Evolutionary conservation across 2,113 vertebrate genomes (phyloP).

Genomic region (Nestor notabilis): DNA sequence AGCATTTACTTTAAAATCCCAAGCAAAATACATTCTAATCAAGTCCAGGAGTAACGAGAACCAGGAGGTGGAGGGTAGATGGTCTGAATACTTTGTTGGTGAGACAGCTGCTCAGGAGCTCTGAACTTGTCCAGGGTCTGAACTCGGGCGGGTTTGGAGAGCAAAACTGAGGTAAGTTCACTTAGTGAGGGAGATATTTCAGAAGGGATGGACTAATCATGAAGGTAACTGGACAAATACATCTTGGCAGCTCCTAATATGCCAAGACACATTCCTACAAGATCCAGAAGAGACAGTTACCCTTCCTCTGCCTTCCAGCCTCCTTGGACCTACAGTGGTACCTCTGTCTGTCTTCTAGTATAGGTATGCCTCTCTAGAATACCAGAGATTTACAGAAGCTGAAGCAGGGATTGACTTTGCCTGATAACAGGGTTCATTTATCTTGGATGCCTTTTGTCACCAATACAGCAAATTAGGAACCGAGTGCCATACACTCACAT

Average conservation of each 20-base stretch:
- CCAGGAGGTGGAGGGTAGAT: not conserved
- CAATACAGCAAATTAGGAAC: not conserved
- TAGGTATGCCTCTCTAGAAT: not conserved
- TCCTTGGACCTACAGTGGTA: not conserved
- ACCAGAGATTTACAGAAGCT: not conserved
- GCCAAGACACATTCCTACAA: not conserved
- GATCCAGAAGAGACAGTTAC: not conserved
- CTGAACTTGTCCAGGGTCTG: not conserved
- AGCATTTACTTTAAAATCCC: not conserved
- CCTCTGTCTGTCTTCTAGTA: not conserved
- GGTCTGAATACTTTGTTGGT: not conserved
- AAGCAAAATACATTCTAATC: not conserved
- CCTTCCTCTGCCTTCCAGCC: not conserved
- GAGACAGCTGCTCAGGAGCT: not conserved
- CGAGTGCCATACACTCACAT: fast-evolving
- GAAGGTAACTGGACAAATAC: not conserved
- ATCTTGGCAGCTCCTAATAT: not conserved
- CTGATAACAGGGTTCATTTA: not conserved
- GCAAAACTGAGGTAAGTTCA: not conserved
- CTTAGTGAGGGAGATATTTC: not conserved
- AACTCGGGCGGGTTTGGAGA: not conserved
- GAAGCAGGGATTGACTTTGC: not conserved
- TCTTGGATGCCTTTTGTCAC: not conserved
- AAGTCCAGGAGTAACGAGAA: not conserved
- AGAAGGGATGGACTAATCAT: not conserved